Evolutionary conservation across 2,888 invertebrate species (phyloP).

Genomic region (Zhuqinia jingwanae): DNA sequence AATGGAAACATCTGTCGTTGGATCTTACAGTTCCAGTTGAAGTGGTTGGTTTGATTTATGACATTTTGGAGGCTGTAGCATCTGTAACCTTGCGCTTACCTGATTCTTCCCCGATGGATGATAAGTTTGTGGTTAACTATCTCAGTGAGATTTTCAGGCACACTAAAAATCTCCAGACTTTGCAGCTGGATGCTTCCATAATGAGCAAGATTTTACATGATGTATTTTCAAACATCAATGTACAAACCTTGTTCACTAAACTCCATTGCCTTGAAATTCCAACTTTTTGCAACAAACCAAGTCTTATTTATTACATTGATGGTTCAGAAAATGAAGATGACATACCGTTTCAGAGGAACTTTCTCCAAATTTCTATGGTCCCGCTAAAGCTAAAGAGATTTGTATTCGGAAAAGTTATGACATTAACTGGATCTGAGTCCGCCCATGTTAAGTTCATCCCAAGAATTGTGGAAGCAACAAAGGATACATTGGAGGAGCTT

Average conservation of each 20-base stretch:
- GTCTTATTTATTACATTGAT: constrained; percentile 47
- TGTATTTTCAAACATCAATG: constrained; percentile 28
- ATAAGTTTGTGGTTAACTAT: constrained; percentile 19
- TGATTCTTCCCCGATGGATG: not conserved
- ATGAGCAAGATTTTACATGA: constrained; percentile 59
- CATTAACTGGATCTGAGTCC: constrained; percentile 39
- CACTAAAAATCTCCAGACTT: not conserved
- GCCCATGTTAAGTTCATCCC: constrained; percentile 68
- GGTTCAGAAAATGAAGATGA: constrained; percentile 51
- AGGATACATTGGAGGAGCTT: constrained; percentile 60
- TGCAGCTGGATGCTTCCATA: constrained; percentile 49
- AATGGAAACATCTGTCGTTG: constrained; percentile 56
- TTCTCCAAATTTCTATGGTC: constrained; percentile 69
- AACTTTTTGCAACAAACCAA: not conserved
- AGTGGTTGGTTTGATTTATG: constrained; percentile 42
- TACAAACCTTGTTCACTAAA: constrained; percentile 49
- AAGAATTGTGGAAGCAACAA: constrained; percentile 56
- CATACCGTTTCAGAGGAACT: constrained; percentile 70
- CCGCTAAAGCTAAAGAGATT: constrained; percentile 59
- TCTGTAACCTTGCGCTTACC: constrained; percentile 27
- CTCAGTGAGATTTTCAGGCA: constrained; percentile 34
- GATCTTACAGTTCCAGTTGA: constrained; percentile 53
- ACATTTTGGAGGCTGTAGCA: constrained; percentile 37
- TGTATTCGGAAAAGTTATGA: constrained; percentile 59
- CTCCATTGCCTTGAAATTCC: constrained; percentile 52